phyloP scores from a whole-genome alignment of 2,888 invertebrate genomes.

The Nebria salina region DNA sequence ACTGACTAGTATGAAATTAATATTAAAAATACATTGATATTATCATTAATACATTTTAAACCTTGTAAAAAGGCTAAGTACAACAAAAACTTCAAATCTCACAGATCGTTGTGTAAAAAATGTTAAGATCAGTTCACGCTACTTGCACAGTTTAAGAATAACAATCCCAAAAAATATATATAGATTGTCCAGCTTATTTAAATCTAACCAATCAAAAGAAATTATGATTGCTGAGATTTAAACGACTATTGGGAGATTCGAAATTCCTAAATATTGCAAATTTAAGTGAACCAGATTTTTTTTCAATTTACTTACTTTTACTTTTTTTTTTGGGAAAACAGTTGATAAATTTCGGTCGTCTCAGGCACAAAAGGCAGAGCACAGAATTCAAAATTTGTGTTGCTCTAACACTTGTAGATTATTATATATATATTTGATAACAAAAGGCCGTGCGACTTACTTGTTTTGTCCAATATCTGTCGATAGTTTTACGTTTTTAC shows the following conservation, averaged over 20 bases:
- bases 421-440: conserved; percentile 6
- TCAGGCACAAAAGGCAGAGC: conserved; percentile 45
- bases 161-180: background rate
- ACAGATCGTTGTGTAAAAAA: conserved; percentile 42
- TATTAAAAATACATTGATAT: conserved; percentile 18
- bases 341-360: conserved; percentile 22
- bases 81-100: conserved; percentile 15
- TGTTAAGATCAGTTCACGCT: background rate
- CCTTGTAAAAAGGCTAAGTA: conserved; percentile 15
- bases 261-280: background rate
- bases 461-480: conserved; percentile 6
- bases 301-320: background rate
- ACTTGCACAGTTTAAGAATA: background rate
- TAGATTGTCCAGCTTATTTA: background rate
- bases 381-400: conserved; percentile 27
- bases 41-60: conserved; percentile 4
- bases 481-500: conserved; percentile 64
- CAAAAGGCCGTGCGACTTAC: conserved; percentile 14
- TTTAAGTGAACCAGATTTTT: background rate
- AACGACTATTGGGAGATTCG: background rate
- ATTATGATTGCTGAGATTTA: background rate
- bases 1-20: conserved; percentile 14
- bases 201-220: conserved; percentile 20
- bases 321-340: background rate
- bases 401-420: background rate